A percentile compares a stretch with the other conserved stretches of the same genome.
Conservation (phyloP, 2,888 invertebrate species). For the Limnephilus marmoratus region DNA sequence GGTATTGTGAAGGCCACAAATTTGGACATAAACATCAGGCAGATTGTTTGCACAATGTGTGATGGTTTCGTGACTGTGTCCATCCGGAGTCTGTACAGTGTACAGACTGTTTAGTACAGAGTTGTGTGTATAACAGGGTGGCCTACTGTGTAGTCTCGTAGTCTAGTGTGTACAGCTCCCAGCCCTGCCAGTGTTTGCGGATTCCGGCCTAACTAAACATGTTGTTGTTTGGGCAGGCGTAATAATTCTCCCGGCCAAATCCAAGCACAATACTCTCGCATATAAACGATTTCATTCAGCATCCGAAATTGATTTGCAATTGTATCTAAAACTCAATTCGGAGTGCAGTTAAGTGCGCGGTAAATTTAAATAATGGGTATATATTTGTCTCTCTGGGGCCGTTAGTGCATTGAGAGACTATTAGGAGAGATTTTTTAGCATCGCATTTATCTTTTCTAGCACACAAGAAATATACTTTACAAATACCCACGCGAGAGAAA, state of each 20-base stretch:
- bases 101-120: background rate
- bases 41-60: conserved; percentile 38
- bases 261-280: conserved; percentile 5
- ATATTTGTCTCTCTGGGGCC: background rate
- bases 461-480: background rate
- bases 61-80: background rate
- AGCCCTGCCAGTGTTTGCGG: conserved; percentile 4
- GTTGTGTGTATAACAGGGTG: too few relatives aligned
- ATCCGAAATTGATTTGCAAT: conserved; percentile 30
- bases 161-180: background rate
- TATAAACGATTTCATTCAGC: conserved; percentile 28
- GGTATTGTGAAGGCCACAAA: conserved; percentile 3
- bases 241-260: conserved; percentile 25
- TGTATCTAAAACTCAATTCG: conserved; percentile 11
- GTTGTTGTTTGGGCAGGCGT: conserved; percentile 42
- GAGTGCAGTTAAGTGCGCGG: background rate
- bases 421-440: background rate
- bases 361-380: background rate
- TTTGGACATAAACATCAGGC: conserved; percentile 5
- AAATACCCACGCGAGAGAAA: background rate
- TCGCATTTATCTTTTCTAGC: background rate
- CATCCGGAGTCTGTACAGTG: background rate
- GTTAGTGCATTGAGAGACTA: background rate
- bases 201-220: conserved; percentile 43
- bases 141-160: too few relatives aligned